Conservation (phyloP, 2,797 vertebrate species). For the Premnoplex brunnescens region DNA sequence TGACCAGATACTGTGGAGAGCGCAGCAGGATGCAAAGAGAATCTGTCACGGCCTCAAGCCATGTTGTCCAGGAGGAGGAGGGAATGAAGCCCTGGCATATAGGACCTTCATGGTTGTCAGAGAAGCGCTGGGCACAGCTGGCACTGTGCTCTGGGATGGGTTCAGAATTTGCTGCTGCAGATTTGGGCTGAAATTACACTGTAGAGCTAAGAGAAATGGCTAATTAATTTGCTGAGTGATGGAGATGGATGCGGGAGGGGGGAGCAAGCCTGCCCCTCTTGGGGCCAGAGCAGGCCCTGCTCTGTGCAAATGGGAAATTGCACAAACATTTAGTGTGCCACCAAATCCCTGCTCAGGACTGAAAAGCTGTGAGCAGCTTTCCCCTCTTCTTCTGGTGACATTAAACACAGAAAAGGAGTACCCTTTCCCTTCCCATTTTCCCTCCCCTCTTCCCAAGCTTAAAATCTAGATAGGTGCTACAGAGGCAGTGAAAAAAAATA, state of each 20-base stretch:
- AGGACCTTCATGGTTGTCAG: background rate
- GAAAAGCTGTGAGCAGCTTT: background rate
- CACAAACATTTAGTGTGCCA: background rate
- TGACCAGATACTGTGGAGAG: background rate
- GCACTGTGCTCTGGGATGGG: background rate
- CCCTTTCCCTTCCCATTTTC: background rate
- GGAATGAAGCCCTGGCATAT: background rate
- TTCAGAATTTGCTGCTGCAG: background rate
- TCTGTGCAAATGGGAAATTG: background rate
- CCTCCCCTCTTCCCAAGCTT: background rate
- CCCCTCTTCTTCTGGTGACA: background rate
- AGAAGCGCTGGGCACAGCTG: background rate
- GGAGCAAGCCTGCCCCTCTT: background rate
- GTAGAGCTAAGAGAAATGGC: background rate
- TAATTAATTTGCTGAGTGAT: conserved; percentile 19
- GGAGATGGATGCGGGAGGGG: background rate
- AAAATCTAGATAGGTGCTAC: background rate
- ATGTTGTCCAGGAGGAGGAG: background rate
- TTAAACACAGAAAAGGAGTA: background rate
- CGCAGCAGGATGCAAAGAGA: background rate
- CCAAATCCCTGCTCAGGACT: background rate
- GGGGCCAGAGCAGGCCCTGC: background rate
- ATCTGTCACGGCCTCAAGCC: background rate
- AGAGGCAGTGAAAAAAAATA: background rate
- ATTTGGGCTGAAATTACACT: background rate